Base-by-base conservation (phyloP, 2,888 invertebrate species). In the Acleris laterana region DNA sequence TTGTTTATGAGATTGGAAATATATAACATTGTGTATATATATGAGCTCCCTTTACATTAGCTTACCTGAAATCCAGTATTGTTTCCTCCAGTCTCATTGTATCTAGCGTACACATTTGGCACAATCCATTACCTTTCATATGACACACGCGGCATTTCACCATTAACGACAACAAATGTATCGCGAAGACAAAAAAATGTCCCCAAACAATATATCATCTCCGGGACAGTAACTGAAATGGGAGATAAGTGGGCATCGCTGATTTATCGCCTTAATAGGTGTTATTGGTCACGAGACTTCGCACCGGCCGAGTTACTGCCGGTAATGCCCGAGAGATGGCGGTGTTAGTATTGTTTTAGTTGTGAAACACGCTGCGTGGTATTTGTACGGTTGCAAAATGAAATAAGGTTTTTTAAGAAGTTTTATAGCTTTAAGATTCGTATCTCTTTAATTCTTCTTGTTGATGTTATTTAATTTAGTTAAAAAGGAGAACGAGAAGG, bases 121-220 rank as follows among this genome's bases (percentile, higher is more conserved):
- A 6, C n/a, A 44, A 44, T 44, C 44, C 55, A 20, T 20, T 17
- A 55, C 53, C 55, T 48, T 46, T 53, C 53, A 48, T 25, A 19
- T 13, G 42, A 49, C 19, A 49, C 28, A 2, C 4, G 17, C 55
- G n/a, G 42, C 50, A 63, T 57, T 50, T 50, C 22, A 25, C 56
- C 56, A 50, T 62, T 62, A 63, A 28, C 25, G 25, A 6, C 22
- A 52, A 46, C 44, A 52, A 61, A 61, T 61, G 61, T 51, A 50
- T 48, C 49, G 50, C 28, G 25, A 17, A 53, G 61, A 61, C 49
- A 42, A 57, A 56, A 44, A 56, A 59, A 42, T 48, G 28, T 48
- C 58, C 58, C 58, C 19, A 7, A 19, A 22, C 63, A 25, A 63
- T 63, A 63, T 57, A 63, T 63, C 63, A 63, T 63, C 50, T 25